phyloP scores from a whole-genome alignment of 2,113 vertebrate genomes.

The Myotis yumanensis region DNA sequence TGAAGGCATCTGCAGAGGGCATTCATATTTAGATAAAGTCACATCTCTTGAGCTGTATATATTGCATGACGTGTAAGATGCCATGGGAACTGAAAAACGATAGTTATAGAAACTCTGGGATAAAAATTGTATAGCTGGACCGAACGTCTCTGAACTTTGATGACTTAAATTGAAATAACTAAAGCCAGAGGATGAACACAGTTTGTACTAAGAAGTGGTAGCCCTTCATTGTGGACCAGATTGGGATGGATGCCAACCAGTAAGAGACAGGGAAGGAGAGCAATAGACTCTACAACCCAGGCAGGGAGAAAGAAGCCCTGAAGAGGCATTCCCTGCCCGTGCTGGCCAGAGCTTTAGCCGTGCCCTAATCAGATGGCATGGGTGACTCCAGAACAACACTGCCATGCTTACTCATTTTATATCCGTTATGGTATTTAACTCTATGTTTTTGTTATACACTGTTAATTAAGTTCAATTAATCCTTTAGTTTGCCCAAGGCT shows the following conservation, averaged over 20 bases:
- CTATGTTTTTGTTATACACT: background rate
- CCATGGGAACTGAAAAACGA: background rate
- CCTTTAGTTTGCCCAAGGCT: background rate
- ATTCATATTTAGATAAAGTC: slow-evolving; percentile 23
- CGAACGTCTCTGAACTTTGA: background rate
- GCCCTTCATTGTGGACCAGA: background rate
- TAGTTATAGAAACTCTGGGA: background rate
- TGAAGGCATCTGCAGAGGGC: background rate
- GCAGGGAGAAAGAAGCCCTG: too few relatives aligned
- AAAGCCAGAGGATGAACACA: background rate
- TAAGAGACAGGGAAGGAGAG: background rate
- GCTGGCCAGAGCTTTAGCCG: too few relatives aligned
- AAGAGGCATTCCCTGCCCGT: background rate
- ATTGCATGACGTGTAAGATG: background rate
- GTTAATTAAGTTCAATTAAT: background rate
- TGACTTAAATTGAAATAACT: background rate
- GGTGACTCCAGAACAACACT: background rate
- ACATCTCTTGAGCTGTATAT: background rate
- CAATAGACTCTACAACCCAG: background rate
- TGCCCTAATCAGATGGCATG: background rate
- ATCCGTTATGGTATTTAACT: background rate
- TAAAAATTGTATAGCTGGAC: background rate
- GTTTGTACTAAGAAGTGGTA: background rate
- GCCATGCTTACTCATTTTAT: background rate
- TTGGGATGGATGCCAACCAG: background rate